Evolutionary conservation across 2,797 vertebrate species (phyloP), one percentile per base, ranked within the genome.

Genomic region (Setipinna tenuifilis): DNA sequence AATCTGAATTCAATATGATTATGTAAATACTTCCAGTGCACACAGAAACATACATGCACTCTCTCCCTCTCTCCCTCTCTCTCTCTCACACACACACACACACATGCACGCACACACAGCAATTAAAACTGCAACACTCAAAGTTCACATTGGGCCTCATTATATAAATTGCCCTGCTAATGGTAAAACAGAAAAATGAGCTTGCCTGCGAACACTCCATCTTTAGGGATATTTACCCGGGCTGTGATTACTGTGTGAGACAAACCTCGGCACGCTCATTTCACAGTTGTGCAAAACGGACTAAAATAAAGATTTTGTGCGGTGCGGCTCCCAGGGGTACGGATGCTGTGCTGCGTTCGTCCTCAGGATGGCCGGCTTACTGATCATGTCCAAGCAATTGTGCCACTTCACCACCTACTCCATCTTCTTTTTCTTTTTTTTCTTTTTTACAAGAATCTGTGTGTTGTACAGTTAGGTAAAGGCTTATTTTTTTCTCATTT

Each of bases 401-500:
- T 78, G 31, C 71, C 71, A 9, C 41, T 35, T 17, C 35, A 78
- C 71, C 35, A 21, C 16, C 71, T 25, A 78, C 71, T 78, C 71
- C 71, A 78, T 44, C 71, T 78, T 35, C 9, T 59, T 78, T 19
- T 21, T 19, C 44, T 17, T 41, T 78, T 35, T 1, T 59, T 78
- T 19, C 41, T 19, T 78, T 17, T 41, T 78, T 78, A 35, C 35
- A 62, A 87, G 58, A 88, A 84, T 88, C 84, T 87, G 87, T 87
- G 82, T 78, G 48, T 84, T 82, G 84, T 88, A 86, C 87, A 86
- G 31, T 81, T 78, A 82, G 82, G 81, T 82, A 59, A 82, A n/a
- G n/a, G 41, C 85, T 82, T 86, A 59, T 88, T 83, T 86, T 82
- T 86, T 80, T 88, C 83, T 87, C 86, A 87, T 88, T 21, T 90